Percentiles rank a stretch among this genome's conserved stretches.
These are phyloP conservation scores for Drosophila teissieri DNA, from an alignment of 1,140 invertebrate genomes.

Conservation along the genomic window DNA sequence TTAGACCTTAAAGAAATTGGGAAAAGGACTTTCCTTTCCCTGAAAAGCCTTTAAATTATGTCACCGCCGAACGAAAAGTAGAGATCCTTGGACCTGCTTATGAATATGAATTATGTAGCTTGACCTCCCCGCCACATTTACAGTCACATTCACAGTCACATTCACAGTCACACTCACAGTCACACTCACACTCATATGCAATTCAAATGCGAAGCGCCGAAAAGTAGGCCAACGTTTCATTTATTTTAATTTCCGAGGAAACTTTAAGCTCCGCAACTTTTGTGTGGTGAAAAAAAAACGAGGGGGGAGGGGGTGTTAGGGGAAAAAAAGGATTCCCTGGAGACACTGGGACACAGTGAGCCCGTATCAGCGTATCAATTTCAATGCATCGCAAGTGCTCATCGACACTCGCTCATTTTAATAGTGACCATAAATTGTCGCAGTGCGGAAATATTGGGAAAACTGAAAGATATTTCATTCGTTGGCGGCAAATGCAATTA, in stretches of 20 bases:
- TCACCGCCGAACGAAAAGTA: not conserved
- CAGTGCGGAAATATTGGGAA: slow-evolving; percentile 9
- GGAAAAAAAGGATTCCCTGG: not conserved
- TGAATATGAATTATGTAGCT: slow-evolving; percentile 21
- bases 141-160: too few species aligned
- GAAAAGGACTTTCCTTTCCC: not conserved
- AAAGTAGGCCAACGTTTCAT: slow-evolving; percentile 26
- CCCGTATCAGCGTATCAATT: slow-evolving; percentile 13
- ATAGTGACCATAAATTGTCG: slow-evolving; percentile 36
- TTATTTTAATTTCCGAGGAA: not conserved
- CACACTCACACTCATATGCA: slow-evolving; percentile 24
- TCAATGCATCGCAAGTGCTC: slow-evolving; percentile 15
- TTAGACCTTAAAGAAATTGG: too few species aligned
- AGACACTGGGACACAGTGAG: not conserved
- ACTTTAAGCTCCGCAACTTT: slow-evolving; percentile 2
- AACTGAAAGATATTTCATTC: slow-evolving; percentile 30
- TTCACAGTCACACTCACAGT: slow-evolving; percentile 5
- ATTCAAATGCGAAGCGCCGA: slow-evolving; percentile 28
- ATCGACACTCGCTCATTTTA: slow-evolving; percentile 39
- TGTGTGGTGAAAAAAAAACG: not conserved
- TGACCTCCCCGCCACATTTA: slow-evolving; percentile 25
- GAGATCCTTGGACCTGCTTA: slow-evolving; percentile 7
- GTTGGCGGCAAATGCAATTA: slow-evolving; percentile 42
- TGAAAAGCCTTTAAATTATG: not conserved
- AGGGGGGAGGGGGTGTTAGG: not conserved